These are phyloP conservation scores for Squalus acanthias DNA, from an alignment of 2,797 vertebrate genomes.

Conservation along the genomic window DNA sequence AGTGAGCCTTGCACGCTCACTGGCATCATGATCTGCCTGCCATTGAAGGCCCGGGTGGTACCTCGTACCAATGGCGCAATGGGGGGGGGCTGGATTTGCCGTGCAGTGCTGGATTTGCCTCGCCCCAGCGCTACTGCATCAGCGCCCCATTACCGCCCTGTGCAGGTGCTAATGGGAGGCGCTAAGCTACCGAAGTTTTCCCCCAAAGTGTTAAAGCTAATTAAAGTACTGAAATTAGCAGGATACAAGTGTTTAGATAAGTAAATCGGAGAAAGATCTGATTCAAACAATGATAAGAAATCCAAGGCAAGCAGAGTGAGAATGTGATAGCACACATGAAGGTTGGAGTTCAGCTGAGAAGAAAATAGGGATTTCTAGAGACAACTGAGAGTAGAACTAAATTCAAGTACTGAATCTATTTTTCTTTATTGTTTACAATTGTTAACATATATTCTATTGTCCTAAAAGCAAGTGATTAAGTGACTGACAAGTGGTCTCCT, in stretches of 20 bases:
- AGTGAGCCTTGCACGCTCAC: no score
- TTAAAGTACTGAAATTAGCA: not conserved
- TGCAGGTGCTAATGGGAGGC: no score
- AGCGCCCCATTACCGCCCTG: no score
- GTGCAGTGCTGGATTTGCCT: no score
- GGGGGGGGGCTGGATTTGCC: no score
- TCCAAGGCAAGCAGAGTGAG: not conserved
- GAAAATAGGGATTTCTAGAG: not conserved
- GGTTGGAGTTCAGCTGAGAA: not conserved
- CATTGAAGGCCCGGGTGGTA: no score
- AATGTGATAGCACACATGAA: not conserved
- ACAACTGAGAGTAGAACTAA: not conserved
- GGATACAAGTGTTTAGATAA: not conserved
- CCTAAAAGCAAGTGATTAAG: not conserved
- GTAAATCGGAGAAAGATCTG: not conserved
- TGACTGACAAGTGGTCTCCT: not conserved
- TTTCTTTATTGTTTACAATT: not conserved
- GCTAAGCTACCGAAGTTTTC: no score
- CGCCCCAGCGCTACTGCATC: no score
- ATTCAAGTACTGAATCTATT: conserved; percentile 6
- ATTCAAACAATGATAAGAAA: not conserved
- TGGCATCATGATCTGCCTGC: no score
- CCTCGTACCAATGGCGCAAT: no score
- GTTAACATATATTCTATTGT: not conserved
- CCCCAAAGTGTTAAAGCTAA: not conserved